phyloP scores from a whole-genome alignment of 2,888 invertebrate genomes.

The Callimorpha dominula region DNA sequence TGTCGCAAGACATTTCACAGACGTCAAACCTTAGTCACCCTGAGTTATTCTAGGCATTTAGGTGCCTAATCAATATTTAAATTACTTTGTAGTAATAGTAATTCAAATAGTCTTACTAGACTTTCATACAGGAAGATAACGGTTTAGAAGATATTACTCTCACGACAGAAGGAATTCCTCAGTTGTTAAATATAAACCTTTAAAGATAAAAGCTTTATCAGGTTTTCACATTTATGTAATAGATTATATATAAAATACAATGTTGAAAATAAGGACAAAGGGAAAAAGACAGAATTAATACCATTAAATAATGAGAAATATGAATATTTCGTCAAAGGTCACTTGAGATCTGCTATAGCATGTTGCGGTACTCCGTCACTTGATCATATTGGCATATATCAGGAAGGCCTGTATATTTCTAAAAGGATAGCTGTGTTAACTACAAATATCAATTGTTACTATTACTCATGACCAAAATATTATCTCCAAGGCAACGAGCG shows the following conservation, averaged over 20 bases:
- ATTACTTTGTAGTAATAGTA: constrained; percentile 53
- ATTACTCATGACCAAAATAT: too few relatives aligned
- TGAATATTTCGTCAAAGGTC: too few relatives aligned
- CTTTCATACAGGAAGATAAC: constrained; percentile 23
- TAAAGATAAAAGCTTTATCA: not conserved
- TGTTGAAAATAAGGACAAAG: too few relatives aligned
- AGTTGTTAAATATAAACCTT: not conserved
- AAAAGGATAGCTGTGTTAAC: too few relatives aligned
- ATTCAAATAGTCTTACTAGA: constrained; percentile 34
- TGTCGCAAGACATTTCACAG: constrained; percentile 46
- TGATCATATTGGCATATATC: too few relatives aligned
- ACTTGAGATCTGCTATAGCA: too few relatives aligned
- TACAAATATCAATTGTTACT: too few relatives aligned
- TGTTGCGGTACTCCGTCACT: too few relatives aligned
- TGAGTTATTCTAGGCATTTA: constrained; percentile 50
- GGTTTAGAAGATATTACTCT: constrained; percentile 7
- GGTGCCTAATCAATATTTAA: constrained; percentile 52
- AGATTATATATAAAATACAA: too few relatives aligned
- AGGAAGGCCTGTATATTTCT: too few relatives aligned
- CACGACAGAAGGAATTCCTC: constrained; percentile 4
- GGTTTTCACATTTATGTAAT: not conserved
- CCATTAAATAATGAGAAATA: too few relatives aligned
- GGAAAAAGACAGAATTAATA: not conserved
- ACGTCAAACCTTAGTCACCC: constrained; percentile 40
- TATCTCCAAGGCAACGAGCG: too few relatives aligned